phyloP scores from a whole-genome alignment of 2,113 vertebrate species.

The Notothenia rossii region DNA sequence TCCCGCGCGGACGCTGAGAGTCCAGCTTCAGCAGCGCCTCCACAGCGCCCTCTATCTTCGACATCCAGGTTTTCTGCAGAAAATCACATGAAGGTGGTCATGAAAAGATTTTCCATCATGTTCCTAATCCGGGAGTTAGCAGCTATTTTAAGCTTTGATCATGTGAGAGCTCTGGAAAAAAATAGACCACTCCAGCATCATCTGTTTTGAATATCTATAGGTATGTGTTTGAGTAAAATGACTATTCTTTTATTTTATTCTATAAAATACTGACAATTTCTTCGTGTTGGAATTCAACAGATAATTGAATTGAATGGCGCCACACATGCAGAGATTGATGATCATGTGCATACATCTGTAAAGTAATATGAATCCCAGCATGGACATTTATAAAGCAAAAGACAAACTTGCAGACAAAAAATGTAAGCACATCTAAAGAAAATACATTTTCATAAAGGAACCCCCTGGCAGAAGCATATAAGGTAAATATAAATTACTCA shows the following conservation, averaged over 20 bases:
- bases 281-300: too few species aligned
- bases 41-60: constrained; percentile 86
- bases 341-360: background rate
- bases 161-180: background rate
- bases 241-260: too few species aligned
- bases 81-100: constrained; percentile 26
- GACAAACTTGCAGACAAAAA: background rate
- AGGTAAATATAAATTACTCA: background rate
- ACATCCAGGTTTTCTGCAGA: constrained; percentile 89
- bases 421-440: background rate
- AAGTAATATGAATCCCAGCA: background rate
- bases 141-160: background rate
- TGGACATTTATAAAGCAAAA: background rate
- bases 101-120: background rate
- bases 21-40: constrained; percentile 79
- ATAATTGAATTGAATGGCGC: too few species aligned
- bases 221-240: too few species aligned
- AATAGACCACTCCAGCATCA: too few species aligned
- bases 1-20: constrained; percentile 72
- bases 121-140: background rate
- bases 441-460: background rate
- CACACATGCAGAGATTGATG: background rate
- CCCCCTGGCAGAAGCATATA: background rate
- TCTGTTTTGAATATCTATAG: too few species aligned
- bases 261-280: too few species aligned